phyloP scores from a whole-genome alignment of 2,797 vertebrate species.

The Silurus lanzhouensis region DNA sequence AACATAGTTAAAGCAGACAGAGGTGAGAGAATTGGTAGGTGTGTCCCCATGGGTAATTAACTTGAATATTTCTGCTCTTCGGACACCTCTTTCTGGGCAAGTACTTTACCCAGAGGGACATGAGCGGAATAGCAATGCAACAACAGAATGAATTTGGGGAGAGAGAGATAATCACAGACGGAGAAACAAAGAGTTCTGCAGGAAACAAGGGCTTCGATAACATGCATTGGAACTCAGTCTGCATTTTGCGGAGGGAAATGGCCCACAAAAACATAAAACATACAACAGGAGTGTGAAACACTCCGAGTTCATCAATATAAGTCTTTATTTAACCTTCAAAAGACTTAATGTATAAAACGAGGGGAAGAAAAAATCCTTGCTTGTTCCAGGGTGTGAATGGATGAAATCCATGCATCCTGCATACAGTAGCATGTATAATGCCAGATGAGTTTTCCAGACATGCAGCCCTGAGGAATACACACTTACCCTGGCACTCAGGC shows the following conservation, averaged over 20 bases:
- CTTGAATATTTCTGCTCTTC: slow-evolving; percentile 48
- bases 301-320: slow-evolving; percentile 40
- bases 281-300: slow-evolving; percentile 26
- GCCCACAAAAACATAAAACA: not conserved
- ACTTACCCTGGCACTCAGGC: slow-evolving; percentile 91
- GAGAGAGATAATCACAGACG: slow-evolving; percentile 9
- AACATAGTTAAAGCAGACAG: slow-evolving; percentile 44
- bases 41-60: slow-evolving; percentile 54
- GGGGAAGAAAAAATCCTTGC: slow-evolving; percentile 7
- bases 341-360: slow-evolving; percentile 28
- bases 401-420: slow-evolving; percentile 26
- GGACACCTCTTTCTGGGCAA: slow-evolving; percentile 51
- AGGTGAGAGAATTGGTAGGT: slow-evolving; percentile 42
- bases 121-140: slow-evolving; percentile 49
- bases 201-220: slow-evolving; percentile 19
- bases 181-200: slow-evolving; percentile 7
- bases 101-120: slow-evolving; percentile 46
- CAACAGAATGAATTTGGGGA: not conserved
- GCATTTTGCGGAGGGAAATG: slow-evolving; percentile 28
- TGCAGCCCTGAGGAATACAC: not conserved
- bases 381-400: not conserved
- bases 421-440: slow-evolving; percentile 10
- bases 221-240: slow-evolving; percentile 30
- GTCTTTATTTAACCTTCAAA: slow-evolving; percentile 19
- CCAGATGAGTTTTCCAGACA: not conserved